These are phyloP conservation scores for Archips crataeganus DNA, from an alignment of 2,888 invertebrate species.

Conservation along the genomic window DNA sequence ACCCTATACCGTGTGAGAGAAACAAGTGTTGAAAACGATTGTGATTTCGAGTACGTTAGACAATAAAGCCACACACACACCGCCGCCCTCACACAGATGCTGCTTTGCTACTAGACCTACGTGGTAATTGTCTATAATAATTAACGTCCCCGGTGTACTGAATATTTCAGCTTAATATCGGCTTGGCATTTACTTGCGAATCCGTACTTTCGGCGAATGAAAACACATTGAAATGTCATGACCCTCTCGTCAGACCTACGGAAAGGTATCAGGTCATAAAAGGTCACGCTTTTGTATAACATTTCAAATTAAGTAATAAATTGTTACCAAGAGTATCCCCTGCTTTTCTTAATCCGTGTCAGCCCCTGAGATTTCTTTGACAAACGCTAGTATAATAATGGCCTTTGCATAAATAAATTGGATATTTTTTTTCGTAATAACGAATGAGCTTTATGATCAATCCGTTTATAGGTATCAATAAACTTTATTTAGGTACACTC, in stretches of 20 bases:
- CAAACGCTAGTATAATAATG: background rate
- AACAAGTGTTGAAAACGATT: too few species aligned
- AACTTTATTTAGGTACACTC: too few species aligned
- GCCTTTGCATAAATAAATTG: background rate
- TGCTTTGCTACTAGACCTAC: background rate
- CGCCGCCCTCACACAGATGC: background rate
- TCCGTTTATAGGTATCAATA: background rate
- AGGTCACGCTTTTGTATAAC: conserved; percentile 29
- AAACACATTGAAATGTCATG: conserved; percentile 38
- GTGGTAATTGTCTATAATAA: background rate
- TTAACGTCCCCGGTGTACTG: background rate
- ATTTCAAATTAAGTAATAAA: conserved; percentile 26
- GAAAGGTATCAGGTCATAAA: conserved; percentile 30
- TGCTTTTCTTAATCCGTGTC: background rate
- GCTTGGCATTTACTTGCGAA: conserved; percentile 35
- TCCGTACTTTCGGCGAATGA: conserved; percentile 20
- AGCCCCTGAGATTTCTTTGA: background rate
- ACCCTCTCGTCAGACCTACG: conserved; percentile 20
- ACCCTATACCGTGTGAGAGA: too few species aligned
- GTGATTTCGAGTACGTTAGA: background rate
- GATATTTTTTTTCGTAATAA: background rate
- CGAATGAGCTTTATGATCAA: background rate
- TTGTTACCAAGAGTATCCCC: background rate
- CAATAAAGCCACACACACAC: background rate
- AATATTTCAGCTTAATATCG: conserved; percentile 9